Conservation (phyloP, 92 coral and sea anemone genomes). For the Porites evermanni region DNA sequence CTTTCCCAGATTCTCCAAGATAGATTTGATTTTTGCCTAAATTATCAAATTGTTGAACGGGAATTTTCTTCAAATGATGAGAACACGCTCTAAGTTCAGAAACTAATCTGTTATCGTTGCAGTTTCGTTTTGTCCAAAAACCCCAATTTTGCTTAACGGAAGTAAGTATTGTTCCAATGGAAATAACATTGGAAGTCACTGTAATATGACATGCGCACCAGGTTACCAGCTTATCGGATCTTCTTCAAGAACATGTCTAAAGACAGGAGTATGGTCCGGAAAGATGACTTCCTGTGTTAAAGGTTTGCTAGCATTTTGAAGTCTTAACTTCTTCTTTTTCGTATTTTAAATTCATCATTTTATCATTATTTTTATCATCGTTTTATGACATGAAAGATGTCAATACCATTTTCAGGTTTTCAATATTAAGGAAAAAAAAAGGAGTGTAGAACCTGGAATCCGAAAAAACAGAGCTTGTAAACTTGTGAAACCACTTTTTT, state of each 20-base stretch:
- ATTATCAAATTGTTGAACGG: too few species aligned
- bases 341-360: too few species aligned
- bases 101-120: background rate
- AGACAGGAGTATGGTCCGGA: slow-evolving; percentile 27
- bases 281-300: slow-evolving; percentile 19
- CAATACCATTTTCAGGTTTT: too few species aligned
- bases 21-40: too few species aligned
- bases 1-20: too few species aligned
- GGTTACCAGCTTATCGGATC: slow-evolving; percentile 19
- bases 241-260: slow-evolving; percentile 16
- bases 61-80: too few species aligned
- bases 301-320: background rate
- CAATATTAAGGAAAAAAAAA: too few species aligned
- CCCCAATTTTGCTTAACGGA: slow-evolving; percentile 4
- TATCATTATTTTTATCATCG: background rate
- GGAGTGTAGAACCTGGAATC: too few species aligned
- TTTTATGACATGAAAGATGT: too few species aligned
- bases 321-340: background rate
- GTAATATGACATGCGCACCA: slow-evolving; percentile 23
- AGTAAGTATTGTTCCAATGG: background rate
- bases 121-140: slow-evolving; percentile 20
- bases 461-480: too few species aligned
- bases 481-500: too few species aligned
- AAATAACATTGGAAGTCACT: slow-evolving; percentile 9
- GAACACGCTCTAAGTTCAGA: background rate